A percentile compares a stretch with the other conserved stretches of the same genome.
phyloP scores from a whole-genome alignment of 2,888 invertebrate species.

The Thyatira batis region DNA sequence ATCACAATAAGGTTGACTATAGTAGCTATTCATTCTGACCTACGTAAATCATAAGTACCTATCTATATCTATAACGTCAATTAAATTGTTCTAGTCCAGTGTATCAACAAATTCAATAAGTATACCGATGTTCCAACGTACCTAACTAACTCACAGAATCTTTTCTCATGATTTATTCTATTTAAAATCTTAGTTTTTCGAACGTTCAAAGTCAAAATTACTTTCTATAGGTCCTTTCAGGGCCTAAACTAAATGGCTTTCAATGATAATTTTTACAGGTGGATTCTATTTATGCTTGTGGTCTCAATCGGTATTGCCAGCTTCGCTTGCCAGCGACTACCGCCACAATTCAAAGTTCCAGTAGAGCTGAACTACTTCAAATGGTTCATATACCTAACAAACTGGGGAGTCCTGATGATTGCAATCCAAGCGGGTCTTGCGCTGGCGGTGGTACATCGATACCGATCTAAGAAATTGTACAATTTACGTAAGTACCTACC shows the following conservation, averaged over 20 bases:
- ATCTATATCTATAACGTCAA: too few relatives aligned
- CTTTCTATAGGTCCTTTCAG: too few relatives aligned
- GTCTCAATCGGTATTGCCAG: constrained; percentile 69
- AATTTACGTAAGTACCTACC: constrained; percentile 56
- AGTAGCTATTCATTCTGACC: too few relatives aligned
- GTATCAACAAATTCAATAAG: too few relatives aligned
- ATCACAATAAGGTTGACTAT: too few relatives aligned
- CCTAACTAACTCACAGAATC: too few relatives aligned
- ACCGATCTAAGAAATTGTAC: constrained; percentile 53
- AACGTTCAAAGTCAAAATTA: too few relatives aligned
- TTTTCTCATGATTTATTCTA: too few relatives aligned
- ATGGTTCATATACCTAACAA: constrained; percentile 88
- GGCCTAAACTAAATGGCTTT: not conserved
- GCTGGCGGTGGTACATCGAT: constrained; percentile 74
- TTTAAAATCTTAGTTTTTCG: too few relatives aligned
- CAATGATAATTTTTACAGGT: constrained; percentile 54
- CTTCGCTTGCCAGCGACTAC: constrained; percentile 68
- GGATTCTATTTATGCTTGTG: constrained; percentile 79
- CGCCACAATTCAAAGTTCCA: constrained; percentile 58
- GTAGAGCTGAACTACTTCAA: constrained; percentile 76
- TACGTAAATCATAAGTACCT: too few relatives aligned
- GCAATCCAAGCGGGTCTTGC: constrained; percentile 82
- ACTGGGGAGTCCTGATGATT: constrained; percentile 86
- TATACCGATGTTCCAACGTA: too few relatives aligned
- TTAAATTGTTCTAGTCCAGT: too few relatives aligned